Evolutionary conservation across 2,797 vertebrate species (phyloP), one percentile per base, ranked within the genome.

Genomic region (Picus viridis): DNA sequence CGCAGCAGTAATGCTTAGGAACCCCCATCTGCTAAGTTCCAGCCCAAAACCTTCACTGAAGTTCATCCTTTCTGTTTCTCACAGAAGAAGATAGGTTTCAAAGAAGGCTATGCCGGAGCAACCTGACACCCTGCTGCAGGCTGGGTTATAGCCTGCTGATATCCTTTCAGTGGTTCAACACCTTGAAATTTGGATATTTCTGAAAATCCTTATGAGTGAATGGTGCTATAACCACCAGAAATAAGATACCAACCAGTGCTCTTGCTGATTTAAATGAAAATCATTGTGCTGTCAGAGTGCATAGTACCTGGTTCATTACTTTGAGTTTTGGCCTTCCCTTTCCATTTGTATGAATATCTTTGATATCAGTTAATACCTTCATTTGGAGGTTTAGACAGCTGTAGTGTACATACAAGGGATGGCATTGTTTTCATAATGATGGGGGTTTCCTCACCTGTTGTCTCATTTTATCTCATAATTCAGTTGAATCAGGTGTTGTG

Each of bases 321-420:
- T 62, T 76, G 91, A 74, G 79, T 65, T 95, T 78, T 85, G 32
- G 74, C 39, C 70, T 86, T 84, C 36, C 43, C 39, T 89, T 95
- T 93, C 64, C 36, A 71, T 68, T 86, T 68, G 51, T 59, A 67
- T 30, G 47, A 85, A 12, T 75, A 96, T 57, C 93, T 97, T 96
- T 96, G 90, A 97, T 95, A 86, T 96, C 67, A 20, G 51, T 58
- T 91, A 95, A 95, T 86, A 90, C 78, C 61, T 93, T 90, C 76
- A 89, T 83, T 88, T 89, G 74, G 65, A 85, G 88, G 93, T 88
- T 94, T 92, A 94, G 93, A 87, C 83, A 95, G 85, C 63, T 73
- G 79, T 43, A 69, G 56, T 36, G 10, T 72, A 84, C 47, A 92
- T 69, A 95, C 83, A 95, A 96, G 89, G 81, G 45, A 68, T n/a